Base-by-base conservation (phyloP, 1,140 invertebrate genomes). In the Trachymyrmex cornetzi region DNA sequence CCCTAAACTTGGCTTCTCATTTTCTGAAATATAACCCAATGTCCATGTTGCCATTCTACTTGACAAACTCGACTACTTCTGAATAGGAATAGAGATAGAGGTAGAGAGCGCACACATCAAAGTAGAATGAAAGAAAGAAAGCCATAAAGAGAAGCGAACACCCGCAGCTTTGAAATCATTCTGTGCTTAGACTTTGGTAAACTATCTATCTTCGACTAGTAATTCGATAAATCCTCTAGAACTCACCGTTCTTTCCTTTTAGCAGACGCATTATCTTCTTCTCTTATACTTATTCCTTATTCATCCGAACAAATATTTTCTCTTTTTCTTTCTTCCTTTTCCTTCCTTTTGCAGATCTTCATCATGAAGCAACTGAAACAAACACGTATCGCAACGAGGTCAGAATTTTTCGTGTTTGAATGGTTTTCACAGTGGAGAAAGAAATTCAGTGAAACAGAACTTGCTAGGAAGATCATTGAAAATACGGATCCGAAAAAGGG, bases 11-110 rank as follows among this genome's bases (percentile, higher is more conserved):
- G 90, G 85, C 80, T 91, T 89, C 85, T 91, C 89, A 77, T 90
- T 91, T 91, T 91, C 90, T 91, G 85, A 91, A 89, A 91, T 91
- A 91, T 90, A 91, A 87, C 34, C 84, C 79, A 38, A 85, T 90
- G 86, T 90, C 87, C 87, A 77, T 44, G 61, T 38, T 82, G 38
- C 38, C 74, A 85, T 69, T 89, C 74, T 55, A 75, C 71, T 82
- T 77, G 85, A 71, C 69, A 38, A 89, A 87, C 88, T 89, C 59
- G 86, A 72, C 77, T 77, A 57, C 69, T 72, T 82, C 6, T 34
- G 34, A 57, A 66, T 12, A 44, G 14, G 55, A n/a, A 24, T 30
- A 63, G 71, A 67, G 22, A 12, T 0, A 48, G 19, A 14, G 30
- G 67, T 53, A 61, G 24, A 81, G 34, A 38, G 0, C 14, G 16